Base-by-base conservation (phyloP, 1,140 invertebrate genomes). In the Pseudomyrmex pallidus region DNA sequence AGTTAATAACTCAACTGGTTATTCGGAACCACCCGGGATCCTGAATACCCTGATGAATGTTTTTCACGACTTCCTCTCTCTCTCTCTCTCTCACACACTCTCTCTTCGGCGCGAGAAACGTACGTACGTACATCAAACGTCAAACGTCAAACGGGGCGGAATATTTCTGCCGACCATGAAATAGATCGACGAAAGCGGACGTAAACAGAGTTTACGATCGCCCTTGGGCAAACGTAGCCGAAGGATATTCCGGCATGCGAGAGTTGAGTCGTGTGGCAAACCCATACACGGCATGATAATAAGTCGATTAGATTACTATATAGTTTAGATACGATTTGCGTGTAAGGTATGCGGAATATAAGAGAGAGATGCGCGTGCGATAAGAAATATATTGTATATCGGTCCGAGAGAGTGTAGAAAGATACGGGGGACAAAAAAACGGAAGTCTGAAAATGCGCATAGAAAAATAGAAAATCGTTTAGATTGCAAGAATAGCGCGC, bases 391-490 rank as follows among this genome's bases (percentile, higher is more conserved):
- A 35, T 35, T 35, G 35, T 7, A 35, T 35, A 35, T 22, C 17
- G 13, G 25, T 22, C 46, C 13, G 13, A 66, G 56, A 77, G 13
- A 44, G 15, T 25, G 15, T 57, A n/a, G 20, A 20, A 74, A 5
- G 35, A 35, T 35, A 35, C 5, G 3, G 1, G 12, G 7, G 48
- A 17, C 8, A 35, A 35, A 35, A 35, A 35, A 35, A 7, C 1
- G 50, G 62, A 61, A 59, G 66, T 20, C 44, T 5, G 44, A 13
- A 72, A 64, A 52, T 67, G 20, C 82, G 83, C 82, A 85, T 77
- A 85, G 80, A 89, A 88, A 88, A 84, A 91, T 85, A 84, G 74
- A 82, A 89, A 90, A 88, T 90, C 63, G 87, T 84, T 64, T 85
- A 83, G 67, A 90, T 48, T 78, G 48, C 25, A 66, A 56, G 54